These are phyloP conservation scores for Isoperla grammatica DNA, from an alignment of 2,888 invertebrate species.

Conservation along the genomic window DNA sequence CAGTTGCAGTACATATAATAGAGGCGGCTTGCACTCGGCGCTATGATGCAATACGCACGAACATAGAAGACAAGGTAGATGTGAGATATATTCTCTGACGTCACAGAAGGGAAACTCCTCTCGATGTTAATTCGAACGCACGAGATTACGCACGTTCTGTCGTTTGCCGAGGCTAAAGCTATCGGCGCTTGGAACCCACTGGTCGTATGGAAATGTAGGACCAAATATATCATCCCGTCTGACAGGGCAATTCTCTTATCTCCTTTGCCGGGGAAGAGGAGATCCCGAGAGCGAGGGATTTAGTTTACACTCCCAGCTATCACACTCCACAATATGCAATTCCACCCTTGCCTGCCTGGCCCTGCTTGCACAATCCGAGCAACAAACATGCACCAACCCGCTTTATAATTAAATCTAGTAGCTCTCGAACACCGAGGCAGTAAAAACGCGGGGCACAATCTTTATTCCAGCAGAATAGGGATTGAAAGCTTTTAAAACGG, in stretches of 20 bases:
- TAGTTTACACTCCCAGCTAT: conserved; percentile 24
- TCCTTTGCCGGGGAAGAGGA: conserved; percentile 18
- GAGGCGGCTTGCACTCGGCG: no score
- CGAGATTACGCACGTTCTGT: conserved; percentile 49
- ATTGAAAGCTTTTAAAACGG: not conserved
- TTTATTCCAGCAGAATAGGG: no score
- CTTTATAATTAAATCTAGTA: conserved; percentile 12
- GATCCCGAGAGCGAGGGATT: conserved; percentile 20
- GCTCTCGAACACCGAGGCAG: no score
- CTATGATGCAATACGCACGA: no score
- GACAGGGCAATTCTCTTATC: conserved; percentile 32
- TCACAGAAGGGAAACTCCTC: not conserved
- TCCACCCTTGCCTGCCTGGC: conserved; percentile 15
- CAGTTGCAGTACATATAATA: no score
- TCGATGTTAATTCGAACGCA: conserved; percentile 55
- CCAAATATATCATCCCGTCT: conserved; percentile 76
- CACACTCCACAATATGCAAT: conserved; percentile 16
- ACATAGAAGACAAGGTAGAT: no score
- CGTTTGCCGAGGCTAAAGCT: conserved; percentile 17
- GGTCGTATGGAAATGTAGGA: conserved; percentile 72
- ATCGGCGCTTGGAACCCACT: not conserved
- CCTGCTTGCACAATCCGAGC: not conserved
- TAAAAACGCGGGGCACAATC: no score
- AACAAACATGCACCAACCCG: conserved; percentile 5
- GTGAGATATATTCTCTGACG: no score